Evolutionary conservation across 2,797 vertebrate genomes (phyloP), one percentile per base, ranked within the genome.

Genomic region (Tympanoctomys barrerae): DNA sequence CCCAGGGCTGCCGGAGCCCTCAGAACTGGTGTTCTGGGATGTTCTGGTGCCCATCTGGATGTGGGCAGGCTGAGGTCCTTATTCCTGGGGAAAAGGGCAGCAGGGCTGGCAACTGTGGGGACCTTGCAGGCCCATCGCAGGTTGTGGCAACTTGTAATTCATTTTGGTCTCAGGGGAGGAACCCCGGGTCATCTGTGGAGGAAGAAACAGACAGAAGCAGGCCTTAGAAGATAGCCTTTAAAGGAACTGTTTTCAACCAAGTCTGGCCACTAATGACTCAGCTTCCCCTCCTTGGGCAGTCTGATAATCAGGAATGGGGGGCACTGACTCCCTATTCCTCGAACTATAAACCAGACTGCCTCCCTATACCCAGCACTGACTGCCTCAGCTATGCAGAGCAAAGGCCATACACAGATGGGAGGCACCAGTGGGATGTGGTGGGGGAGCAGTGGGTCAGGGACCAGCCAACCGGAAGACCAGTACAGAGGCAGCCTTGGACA

Each of bases 61-160:
- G 61, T 52, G 62, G 61, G 59, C 49, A 97, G 89, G 57, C 11
- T 61, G n/a, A 86, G 71, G 91, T 90, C 89, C 70, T 92, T 64
- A 66, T 57, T 79, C 78, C 77, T 1, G 73, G 80, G 75, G 39
- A 84, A 94, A 33, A 36, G 70, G 84, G n/a, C 83, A 64, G 77
- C 92, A 81, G 91, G 73, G 57, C 94, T 97, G 97, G 97, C 94
- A 1, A 62, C 66, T 66, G 80, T 75, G 95, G 89, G 95, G 93
- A n/a, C 87, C 83, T 52, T 5, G 0, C 22, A 78, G 42, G 46
- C 97, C 82, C 94, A 79, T 88, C 0, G 1, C 12, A 92, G 97
- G 97, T 98, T 98, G 98, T 99, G 98, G 98, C 98, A 99, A 98
- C 96, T 98, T 98, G 98, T 97, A 98, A 98, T 97, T 98, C 96